Base-by-base conservation (phyloP, 53 echinoderm and acorn worm genomes). In the Hippasteria phrygiana region DNA sequence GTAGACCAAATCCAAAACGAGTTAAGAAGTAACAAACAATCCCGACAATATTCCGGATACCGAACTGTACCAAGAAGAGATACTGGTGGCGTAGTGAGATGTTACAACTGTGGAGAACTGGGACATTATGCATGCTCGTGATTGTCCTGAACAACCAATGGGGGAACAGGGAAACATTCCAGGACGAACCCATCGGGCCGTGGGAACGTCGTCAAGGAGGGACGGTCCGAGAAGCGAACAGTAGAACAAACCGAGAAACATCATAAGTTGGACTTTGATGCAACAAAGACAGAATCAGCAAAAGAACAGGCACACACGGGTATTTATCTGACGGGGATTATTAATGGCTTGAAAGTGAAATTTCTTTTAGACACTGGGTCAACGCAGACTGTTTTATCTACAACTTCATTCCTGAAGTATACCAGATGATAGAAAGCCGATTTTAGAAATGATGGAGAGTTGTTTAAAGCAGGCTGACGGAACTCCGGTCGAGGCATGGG, bases 151-250 rank as follows among this genome's bases (percentile, higher is more conserved):
- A 0, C 59, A 80, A 18, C 28, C 4, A 16, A 34, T 18, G n/a
- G n/a, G 34, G 17, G 54, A 51, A 2, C 45, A 64, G 82, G 82
- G 83, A 83, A 63, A 83, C 83, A 18, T 29, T 2, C 11, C 33
- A 27, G 14, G 47, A 64, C 83, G 65, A 41, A 83, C 64, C 24
- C 83, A 16, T 6, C 31, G 83, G 83, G 28, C 83, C 83, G 83
- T 64, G 64, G 83, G 83, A 83, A 83, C 65, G 83, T 40, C 47
- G 65, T 40, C 27, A 43, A 22, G 38, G 24, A 47, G 45, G 29
- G 37, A 83, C 43, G 65, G 55, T 56, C 79, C 59, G 20, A 64
- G 3, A 27, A 64, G 24, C 22, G 24, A 64, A 27, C 3, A 62
- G 28, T 31, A 64, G 64, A 64, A 24, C 20, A 62, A 24, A 17